phyloP scores from a whole-genome alignment of 2,113 vertebrate genomes.

The Eudyptes chrysolophus region DNA sequence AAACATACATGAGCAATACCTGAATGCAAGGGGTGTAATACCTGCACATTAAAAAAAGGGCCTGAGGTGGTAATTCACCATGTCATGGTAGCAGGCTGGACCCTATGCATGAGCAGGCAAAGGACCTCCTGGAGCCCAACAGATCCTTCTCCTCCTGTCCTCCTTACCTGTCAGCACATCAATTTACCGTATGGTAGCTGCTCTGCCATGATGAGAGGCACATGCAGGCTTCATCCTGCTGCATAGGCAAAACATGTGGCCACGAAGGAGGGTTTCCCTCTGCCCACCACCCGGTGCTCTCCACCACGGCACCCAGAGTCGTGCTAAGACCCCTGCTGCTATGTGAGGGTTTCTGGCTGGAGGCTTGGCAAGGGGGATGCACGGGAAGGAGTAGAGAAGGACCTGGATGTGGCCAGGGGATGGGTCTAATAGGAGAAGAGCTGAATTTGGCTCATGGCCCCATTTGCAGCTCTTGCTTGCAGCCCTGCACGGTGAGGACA shows the following conservation, averaged over 20 bases:
- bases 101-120: background rate
- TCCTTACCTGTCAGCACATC: background rate
- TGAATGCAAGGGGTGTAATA: background rate
- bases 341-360: background rate
- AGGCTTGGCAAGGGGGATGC: background rate
- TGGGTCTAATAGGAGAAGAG: background rate
- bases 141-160: background rate
- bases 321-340: background rate
- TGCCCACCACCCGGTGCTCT: background rate
- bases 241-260: background rate
- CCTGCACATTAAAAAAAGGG: background rate
- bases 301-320: background rate
- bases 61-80: background rate
- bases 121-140: background rate
- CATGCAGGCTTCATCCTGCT: background rate
- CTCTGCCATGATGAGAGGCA: fast-evolving
- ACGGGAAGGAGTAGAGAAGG: background rate
- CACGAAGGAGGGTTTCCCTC: too few relatives aligned
- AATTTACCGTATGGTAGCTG: background rate
- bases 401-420: background rate
- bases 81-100: background rate
- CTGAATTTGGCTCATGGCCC: background rate
- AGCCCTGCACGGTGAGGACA: fast-evolving
- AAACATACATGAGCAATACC: background rate
- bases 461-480: background rate